Conservation (phyloP, 2,113 vertebrate genomes). For the Barbus barbus region DNA sequence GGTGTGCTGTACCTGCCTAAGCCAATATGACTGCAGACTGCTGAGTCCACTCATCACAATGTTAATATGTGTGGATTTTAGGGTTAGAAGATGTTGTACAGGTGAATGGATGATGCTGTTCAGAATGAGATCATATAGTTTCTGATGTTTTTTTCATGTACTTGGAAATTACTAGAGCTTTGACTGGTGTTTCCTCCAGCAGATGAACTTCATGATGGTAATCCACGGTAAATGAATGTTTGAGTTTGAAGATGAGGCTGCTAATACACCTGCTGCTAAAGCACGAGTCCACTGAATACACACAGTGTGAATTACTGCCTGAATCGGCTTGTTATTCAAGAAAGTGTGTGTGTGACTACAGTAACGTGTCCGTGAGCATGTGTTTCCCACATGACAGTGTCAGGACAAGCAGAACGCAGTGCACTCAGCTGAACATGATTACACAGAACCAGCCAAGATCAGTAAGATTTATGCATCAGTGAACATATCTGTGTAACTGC, state of each 20-base stretch:
- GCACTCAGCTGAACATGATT: neutral
- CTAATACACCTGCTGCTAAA: constrained; percentile 7
- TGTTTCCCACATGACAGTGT: constrained; percentile 17
- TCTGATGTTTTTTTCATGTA: neutral
- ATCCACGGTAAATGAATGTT: neutral
- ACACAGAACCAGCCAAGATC: constrained; percentile 6
- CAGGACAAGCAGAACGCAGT: neutral
- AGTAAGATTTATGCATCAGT: neutral
- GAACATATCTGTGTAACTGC: neutral
- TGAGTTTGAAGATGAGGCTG: neutral
- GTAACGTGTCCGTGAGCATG: neutral
- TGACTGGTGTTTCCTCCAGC: neutral
- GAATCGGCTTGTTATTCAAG: neutral
- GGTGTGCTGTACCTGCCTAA: neutral
- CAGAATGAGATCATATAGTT: neutral
- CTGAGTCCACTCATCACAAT: neutral
- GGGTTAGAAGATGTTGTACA: neutral
- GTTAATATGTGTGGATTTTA: neutral
- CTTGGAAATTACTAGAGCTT: no score
- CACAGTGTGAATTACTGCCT: neutral
- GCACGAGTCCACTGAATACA: neutral
- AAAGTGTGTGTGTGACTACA: constrained; percentile 8
- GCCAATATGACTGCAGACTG: neutral
- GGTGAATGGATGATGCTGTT: neutral
- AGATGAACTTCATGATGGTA: neutral